Conservation (phyloP, 1,140 invertebrate species). For the Idris sp. region DNA sequence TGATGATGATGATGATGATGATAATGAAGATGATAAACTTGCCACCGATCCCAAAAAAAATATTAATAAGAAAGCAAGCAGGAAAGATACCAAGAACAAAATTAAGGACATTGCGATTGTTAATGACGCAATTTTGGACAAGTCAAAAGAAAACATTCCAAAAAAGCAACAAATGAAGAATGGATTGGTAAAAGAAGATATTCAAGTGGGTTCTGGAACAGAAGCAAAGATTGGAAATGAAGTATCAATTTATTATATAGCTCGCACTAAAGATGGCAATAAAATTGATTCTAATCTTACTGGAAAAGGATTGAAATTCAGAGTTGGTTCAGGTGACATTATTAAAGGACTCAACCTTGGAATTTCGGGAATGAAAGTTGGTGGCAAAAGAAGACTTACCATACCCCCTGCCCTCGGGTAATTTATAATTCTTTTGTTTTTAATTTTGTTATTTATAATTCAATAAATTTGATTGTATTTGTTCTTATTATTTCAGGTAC, state of each 20-base stretch:
- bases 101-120: too few species aligned
- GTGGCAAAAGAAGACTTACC: constrained; percentile 90
- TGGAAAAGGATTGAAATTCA: constrained; percentile 91
- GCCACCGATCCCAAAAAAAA: too few species aligned
- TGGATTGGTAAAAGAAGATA: constrained; percentile 88
- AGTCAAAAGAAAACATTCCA: too few species aligned
- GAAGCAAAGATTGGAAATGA: constrained; percentile 88
- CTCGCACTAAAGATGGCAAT: constrained; percentile 89
- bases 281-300: constrained; percentile 85
- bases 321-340: constrained; percentile 89
- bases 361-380: constrained; percentile 92
- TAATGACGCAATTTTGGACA: too few species aligned
- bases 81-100: too few species aligned
- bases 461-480: too few species aligned
- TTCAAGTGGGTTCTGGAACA: constrained; percentile 86
- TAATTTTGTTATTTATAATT: constrained; percentile 58
- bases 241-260: constrained; percentile 87
- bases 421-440: constrained; percentile 66
- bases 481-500: constrained; percentile 81
- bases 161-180: too few species aligned
- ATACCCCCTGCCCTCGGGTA: constrained; percentile 92
- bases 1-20: constrained; percentile 70
- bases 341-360: constrained; percentile 96
- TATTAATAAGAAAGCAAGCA: too few species aligned
- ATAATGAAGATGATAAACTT: constrained; percentile 70